Base-by-base conservation (phyloP, 2,797 vertebrate genomes). In the Octomys mimax region DNA sequence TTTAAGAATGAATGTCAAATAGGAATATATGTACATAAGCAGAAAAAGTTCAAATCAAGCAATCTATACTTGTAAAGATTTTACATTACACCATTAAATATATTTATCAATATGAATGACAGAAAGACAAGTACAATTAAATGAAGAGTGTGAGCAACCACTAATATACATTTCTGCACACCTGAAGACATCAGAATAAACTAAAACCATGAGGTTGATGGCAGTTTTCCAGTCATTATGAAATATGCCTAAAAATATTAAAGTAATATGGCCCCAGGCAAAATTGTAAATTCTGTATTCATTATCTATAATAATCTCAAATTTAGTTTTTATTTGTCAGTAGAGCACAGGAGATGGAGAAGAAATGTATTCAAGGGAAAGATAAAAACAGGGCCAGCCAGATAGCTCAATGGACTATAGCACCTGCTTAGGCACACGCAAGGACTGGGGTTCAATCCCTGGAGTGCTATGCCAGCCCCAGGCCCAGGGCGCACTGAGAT, bases 11-110 rank as follows among this genome's bases (percentile, higher is more conserved):
- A 73, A 73, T 2, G 36, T 26, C 16, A 42, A 42, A 24, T 22
- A 24, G 39, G 22, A 73, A 42, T 73, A 26, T 42, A 42, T 12
- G 10, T n/a, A 52, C 0, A n/a, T 61, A 89, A 80, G 14, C 33
- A 83, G 18, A 79, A 84, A 88, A 46, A 86, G 46, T 39, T 46
- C 6, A 88, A 64, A 73, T 62, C 73, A 11, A 62, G 57, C 46
- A 84, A 24, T 46, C 3, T 86, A 9, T 68, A 92, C 84, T 92
- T 93, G 31, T 68, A 54, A 89, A 91, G 16, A 57, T 88, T 88
- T 91, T 78, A 83, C 79, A 54, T 6, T 70, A 66, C 2, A 46
- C 6, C 21, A 57, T 92, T 83, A 85, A 83, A 52, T 31, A 61
- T 10, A 8, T 77, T 83, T 92, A 81, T 66, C 52, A 73, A 54